phyloP scores from a whole-genome alignment of 2,888 invertebrate genomes.

The Cepaea hortensis region DNA sequence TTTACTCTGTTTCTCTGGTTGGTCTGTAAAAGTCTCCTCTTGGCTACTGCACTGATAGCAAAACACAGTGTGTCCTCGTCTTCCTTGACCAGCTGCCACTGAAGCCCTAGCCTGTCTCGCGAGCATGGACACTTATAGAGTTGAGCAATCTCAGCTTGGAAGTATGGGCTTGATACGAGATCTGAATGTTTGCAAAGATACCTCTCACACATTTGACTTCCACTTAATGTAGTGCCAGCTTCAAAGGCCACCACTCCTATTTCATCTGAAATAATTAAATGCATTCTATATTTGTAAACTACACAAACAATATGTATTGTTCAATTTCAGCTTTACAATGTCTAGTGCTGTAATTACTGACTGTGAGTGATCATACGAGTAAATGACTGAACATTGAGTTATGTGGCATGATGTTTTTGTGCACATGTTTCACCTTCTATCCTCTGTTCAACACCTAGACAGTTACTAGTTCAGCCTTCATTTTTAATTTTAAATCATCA shows the following conservation, averaged over 20 bases:
- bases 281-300: too few species aligned
- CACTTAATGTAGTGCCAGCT: neutral
- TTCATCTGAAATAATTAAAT: slow-evolving; percentile 12
- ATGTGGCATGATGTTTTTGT: too few species aligned
- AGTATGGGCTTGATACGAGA: neutral
- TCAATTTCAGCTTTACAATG: neutral
- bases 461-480: too few species aligned
- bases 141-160: slow-evolving; percentile 12
- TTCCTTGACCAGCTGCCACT: slow-evolving; percentile 9
- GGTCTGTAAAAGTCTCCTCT: neutral
- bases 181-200: slow-evolving; percentile 24
- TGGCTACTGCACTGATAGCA: slow-evolving; percentile 10
- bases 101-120: neutral
- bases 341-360: too few species aligned
- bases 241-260: neutral
- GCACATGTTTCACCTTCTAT: too few species aligned
- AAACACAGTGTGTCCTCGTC: neutral
- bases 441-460: too few species aligned
- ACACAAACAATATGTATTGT: neutral
- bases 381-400: too few species aligned
- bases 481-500: too few species aligned
- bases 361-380: too few species aligned
- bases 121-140: slow-evolving; percentile 24
- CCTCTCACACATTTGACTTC: neutral
- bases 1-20: slow-evolving; percentile 27